phyloP scores from a whole-genome alignment of 2,797 vertebrate species.

The Coilia nasus region DNA sequence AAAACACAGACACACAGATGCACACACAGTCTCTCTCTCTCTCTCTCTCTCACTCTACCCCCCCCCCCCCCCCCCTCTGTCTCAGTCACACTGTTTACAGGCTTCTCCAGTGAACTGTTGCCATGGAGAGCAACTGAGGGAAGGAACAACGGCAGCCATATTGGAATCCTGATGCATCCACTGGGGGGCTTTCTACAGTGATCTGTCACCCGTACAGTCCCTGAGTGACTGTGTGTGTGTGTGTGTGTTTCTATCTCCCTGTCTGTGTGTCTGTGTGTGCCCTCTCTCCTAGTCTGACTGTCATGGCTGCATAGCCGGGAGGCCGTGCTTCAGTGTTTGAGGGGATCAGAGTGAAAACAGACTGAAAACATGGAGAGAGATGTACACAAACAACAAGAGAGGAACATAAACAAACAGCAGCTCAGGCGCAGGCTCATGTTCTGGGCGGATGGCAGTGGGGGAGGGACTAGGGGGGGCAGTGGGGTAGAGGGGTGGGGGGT shows the following conservation, averaged over 20 bases:
- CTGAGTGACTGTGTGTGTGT: no score
- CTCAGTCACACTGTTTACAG: no score
- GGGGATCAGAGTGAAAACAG: conserved; percentile 55
- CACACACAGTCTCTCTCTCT: no score
- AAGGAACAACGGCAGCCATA: not conserved
- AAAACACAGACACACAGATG: no score
- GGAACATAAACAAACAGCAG: no score
- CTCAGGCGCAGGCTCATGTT: conserved; percentile 30
- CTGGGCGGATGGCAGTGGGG: not conserved
- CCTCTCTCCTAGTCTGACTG: conserved; percentile 46
- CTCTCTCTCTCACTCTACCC: no score
- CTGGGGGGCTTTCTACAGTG: not conserved
- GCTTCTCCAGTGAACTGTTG: no score
- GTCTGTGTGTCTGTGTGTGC: no score
- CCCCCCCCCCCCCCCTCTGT: no score
- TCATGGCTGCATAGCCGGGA: not conserved
- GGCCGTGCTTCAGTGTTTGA: conserved; percentile 52
- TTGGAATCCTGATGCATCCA: not conserved
- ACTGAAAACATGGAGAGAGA: conserved; percentile 33
- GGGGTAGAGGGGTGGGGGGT: not conserved
- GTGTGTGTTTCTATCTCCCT: not conserved
- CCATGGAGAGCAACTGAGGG: no score
- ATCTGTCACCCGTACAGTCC: no score
- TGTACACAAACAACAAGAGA: conserved; percentile 32
- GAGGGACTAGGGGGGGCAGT: no score